Evolutionary conservation across 2,797 vertebrate species (phyloP), one percentile per base, ranked within the genome.

Genomic region (Prionace glauca): DNA sequence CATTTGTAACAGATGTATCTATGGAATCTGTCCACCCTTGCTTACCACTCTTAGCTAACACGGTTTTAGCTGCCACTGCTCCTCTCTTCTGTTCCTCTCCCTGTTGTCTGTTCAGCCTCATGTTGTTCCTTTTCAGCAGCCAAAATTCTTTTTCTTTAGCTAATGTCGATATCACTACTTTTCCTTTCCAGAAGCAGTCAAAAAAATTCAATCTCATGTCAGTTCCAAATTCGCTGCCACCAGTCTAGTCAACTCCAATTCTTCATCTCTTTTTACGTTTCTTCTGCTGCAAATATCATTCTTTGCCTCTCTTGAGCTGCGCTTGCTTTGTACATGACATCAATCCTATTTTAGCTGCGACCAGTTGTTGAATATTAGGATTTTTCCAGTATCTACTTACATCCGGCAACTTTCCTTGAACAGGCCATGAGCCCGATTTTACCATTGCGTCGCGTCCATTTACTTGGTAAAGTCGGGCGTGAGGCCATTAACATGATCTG

Each of bases 171-270:
- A 81, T 81, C 16, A 41, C n/a, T 81, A 16, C n/a, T 81, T 41
- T 81, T 41, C 79, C 79, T 81, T 81, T 81, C n/a, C n/a, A 81
- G n/a, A 81, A 81, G 41, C 77, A 79, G 36, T 81, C n/a, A 81
- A 41, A 36, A 81, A 81, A 41, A 36, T 81, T 81, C 79, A 81
- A 81, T 81, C 79, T 20, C 14, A 41, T 8, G 79, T 81, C 16
- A 81, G 79, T 36, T 22, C 14, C 16, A 36, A 41, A 81, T 81
- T 36, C 79, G 18, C 36, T 41, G 79, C 79, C 79, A 41, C 79
- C 36, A 41, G n/a, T 81, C 36, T 1, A 5, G 79, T 41, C n/a
- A 81, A 81, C 41, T 81, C 79, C 79, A 81, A 41, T 81, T 20
- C n/a, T 81, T 81, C 41, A 36, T 20, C 4, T 8, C n/a, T 41